Base-by-base conservation (phyloP, 2,113 vertebrate species). In the Peromyscus leucopus region DNA sequence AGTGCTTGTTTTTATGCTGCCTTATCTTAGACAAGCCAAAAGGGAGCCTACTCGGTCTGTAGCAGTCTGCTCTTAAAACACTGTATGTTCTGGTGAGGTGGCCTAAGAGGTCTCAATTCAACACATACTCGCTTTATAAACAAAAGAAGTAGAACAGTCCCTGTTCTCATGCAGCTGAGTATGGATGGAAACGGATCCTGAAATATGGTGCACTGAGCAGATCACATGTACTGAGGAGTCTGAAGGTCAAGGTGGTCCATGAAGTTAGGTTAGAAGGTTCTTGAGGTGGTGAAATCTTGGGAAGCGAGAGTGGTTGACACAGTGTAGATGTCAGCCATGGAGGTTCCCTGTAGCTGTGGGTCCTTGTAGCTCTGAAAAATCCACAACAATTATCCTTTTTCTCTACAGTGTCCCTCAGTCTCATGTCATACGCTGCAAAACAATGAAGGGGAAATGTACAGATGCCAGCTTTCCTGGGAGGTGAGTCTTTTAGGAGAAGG, bases 41-140 rank as follows among this genome's bases (percentile, higher is more conserved):
- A 94, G n/a, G 51, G 46, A 71, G 15, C 28, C 42, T 95, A 10
- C 71, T 92, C 15, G 13, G 59, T n/a, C 36, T 3, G 42, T 80
- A 90, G n/a, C 33, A 87, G 36, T 86, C 61, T 72, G 2, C 78
- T 91, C 57, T 90, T 96, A 59, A 83, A 93, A 71, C 19, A 24
- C 63, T 95, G 28, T 76, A n/a, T 94, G 82, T 90, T 93, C 42
- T 92, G 51, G 88, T 88, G 71, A 95, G 86, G 57, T 19, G 75
- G 80, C 22, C 65, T 3, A 46, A 33, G 65, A 82, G n/a, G 33
- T 57, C 31, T 94, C 86, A 89, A 28, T 55, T 96, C 59, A 91
- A 72, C 10, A 31, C 7, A 4, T 59, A 31, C 46, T 96, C 79
- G 83, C 91, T 96, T 86, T 93, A 59, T 83, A 95, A 72, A 82